Base-by-base conservation (phyloP, 2,888 invertebrate genomes). In the Ecliptopera silaceata region DNA sequence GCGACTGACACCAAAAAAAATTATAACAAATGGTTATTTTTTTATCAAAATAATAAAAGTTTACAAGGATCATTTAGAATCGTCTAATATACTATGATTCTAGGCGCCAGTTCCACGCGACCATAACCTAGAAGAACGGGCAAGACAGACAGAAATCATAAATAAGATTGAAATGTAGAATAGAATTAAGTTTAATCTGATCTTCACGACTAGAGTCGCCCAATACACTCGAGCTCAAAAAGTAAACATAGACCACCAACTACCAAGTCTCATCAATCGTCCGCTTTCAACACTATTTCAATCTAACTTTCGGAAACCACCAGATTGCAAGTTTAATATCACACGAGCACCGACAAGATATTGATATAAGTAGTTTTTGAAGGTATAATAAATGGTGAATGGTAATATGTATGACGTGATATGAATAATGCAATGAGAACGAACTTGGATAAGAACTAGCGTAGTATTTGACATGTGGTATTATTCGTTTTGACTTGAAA, bases 251-350 rank as follows among this genome's bases (percentile, higher is more conserved):
- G 32, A 20, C 44, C 10, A 22, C n/a, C 42, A 56, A 56, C 46
- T 56, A n/a, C 1, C 44, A 45, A 58, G 50, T 50, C 49, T 38
- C 59, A 59, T 59, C 59, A 59, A 59, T 59, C 59, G 52, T 39
- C 31, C 39, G 45, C 53, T 15, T 36, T 59, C 59, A 58, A 57
- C 57, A 58, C 50, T 45, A 54, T 54, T 59, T 59, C 54, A 54
- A 54, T 59, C 50, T 54, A 59, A 59, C 44, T 57, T 58, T 20
- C 22, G 52, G 12, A 38, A 49, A 43, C 53, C 53, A 8, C 49
- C 49, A 53, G 49, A 50, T 50, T 59, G 49, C 17, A 22, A 49
- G 54, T 50, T 54, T 54, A 59, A 53, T 57, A 52, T 22, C 48
- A 20, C 20, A 52, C 31, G 46, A 36, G 47, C 43, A 38, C 45